Conservation (phyloP, 2,797 vertebrate species). For the Chrysolophus pictus region DNA sequence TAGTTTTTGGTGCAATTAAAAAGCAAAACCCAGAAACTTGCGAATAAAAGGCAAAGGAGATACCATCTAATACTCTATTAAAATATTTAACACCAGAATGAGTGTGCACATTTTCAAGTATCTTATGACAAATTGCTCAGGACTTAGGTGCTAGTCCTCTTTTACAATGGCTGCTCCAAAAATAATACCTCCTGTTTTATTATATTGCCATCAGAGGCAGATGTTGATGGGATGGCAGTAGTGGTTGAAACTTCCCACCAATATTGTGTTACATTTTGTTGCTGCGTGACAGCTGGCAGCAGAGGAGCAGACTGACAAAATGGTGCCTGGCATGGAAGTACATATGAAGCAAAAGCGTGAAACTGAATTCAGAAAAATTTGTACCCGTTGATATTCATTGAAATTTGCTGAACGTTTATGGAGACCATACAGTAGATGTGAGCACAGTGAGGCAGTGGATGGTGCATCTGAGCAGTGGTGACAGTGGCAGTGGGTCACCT, state of each 20-base stretch:
- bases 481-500: neutral
- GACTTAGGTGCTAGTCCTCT: neutral
- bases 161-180: neutral
- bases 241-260: neutral
- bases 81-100: constrained; percentile 7
- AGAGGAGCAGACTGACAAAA: neutral
- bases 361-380: neutral
- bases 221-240: neutral
- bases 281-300: neutral
- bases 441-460: neutral
- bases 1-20: neutral
- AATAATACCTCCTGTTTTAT: neutral
- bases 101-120: neutral
- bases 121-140: neutral
- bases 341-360: neutral
- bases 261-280: neutral
- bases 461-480: neutral
- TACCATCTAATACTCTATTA: neutral
- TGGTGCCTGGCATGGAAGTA: neutral
- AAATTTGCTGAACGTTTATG: neutral
- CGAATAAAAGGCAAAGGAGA: neutral
- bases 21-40: neutral
- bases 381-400: neutral
- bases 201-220: neutral
- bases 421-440: neutral